Evolutionary conservation across 2,888 invertebrate species (phyloP), one percentile per base, ranked within the genome.

Genomic region (Polymixis flavicincta): DNA sequence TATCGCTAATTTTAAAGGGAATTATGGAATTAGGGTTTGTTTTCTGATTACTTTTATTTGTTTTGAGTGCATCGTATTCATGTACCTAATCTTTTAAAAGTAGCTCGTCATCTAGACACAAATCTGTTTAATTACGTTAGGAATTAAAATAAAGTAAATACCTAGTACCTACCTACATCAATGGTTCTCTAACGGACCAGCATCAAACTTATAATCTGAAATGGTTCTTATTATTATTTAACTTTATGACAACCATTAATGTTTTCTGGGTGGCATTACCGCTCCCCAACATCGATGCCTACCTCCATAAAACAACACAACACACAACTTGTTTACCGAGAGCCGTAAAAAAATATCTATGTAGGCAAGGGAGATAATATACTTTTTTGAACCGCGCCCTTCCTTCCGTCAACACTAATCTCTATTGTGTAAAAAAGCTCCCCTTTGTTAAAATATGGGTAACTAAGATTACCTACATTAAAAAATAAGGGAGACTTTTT

Each of bases 401-500:
- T 87, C 90, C 87, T 90, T 92, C 89, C 89, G 89, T 90, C 89
- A 91, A 90, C 89, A 90, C 89, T 88, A 80, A 89, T 87, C 86
- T 85, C 67, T 69, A 65, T 71, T 77, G n/a, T 76, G 75, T 91
- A 91, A 93, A 94, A 92, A 93, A 87, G 17, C 78, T 80, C 86
- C 92, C 90, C 90, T 85, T 80, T 82, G 69, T 87, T 89, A 92
- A 91, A 92, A 89, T 86, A 84, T 81, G 76, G 80, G 87, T 89
- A 90, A 92, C 92, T 90, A 87, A 83, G 64, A 80, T 85, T 89
- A 73, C 60, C 64, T 84, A 69, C 48, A 60, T 86, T 90, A 91
- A 92, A 93, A 66, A 92, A 85, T 73, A 74, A 77, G 86, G 92
- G 72, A 92, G 90, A 89, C 91, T 93, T 93, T 93, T 75, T 75